Base-by-base conservation (phyloP, 2,797 vertebrate species). In the Anas bernieri region DNA sequence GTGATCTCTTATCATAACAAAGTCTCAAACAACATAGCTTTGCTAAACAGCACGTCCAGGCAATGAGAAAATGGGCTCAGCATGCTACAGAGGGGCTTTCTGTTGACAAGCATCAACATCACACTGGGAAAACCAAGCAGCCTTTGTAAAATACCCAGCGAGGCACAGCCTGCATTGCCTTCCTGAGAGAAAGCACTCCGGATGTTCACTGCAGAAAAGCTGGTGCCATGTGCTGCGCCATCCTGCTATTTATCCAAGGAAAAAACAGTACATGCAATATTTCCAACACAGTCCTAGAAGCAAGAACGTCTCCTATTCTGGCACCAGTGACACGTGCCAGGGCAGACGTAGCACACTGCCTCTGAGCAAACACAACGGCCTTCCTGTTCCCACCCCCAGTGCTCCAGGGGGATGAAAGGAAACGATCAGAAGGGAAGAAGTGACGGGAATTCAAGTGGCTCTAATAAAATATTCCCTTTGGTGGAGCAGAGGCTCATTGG, bases 401-500 rank as follows among this genome's bases (percentile, higher is more conserved):
- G 0, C 82, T 76, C 56, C 61, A 12, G 0, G 18, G 45, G 64
- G 93, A 96, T 95, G 88, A 94, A 95, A 93, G 90, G 78, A 91
- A 94, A 94, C 4, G 67, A 96, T 94, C 90, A 92, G 91, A 94
- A 90, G 77, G 64, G 64, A 87, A 85, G 89, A 83, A 83, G 79
- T 0, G 2, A 88, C 82, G 55, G 72, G 88, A 89, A 91, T 91
- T 90, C 89, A 91, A 83, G 88, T 81, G 92, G 75, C 2, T 0
- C 68, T 92, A 85, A 94, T 95, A 90, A 96, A 94, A 89, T 90
- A 96, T 95, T 96, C 94, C 93, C 90, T 95, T 96, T 95, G 88
- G 94, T 85, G 84, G 84, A 85, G 92, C 90, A 58, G 86, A 94
- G 88, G 84, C 90, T 93, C 67, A 33, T 0, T 33, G 81, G 93